These are phyloP conservation scores for Protosalanx chinensis DNA, from an alignment of 2,797 vertebrate species.

Conservation along the genomic window DNA sequence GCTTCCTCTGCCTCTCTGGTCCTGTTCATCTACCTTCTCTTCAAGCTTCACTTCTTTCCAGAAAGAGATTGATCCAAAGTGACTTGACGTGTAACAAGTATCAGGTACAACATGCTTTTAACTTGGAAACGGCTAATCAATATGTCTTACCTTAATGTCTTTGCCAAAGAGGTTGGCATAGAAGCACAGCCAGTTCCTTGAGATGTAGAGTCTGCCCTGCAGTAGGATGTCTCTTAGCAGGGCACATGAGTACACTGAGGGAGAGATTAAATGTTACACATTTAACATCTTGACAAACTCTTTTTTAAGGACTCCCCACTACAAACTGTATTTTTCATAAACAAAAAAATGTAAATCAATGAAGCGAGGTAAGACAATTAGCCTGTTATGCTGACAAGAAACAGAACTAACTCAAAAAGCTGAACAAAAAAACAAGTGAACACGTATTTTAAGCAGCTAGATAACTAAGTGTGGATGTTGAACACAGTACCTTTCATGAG, in stretches of 20 bases:
- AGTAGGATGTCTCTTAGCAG: constrained; percentile 93
- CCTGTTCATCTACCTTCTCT: too few relatives aligned
- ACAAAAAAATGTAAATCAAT: too few relatives aligned
- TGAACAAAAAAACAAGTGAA: too few relatives aligned
- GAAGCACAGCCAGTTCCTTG: constrained; percentile 96
- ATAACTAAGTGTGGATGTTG: constrained; percentile 78
- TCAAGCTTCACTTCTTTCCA: too few relatives aligned
- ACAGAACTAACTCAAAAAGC: not conserved
- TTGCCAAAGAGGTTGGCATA: constrained; percentile 95
- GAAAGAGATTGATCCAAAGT: too few relatives aligned
- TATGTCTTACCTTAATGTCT: constrained; percentile 88
- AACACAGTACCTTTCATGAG: constrained; percentile 89
- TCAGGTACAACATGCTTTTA: too few relatives aligned
- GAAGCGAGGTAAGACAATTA: too few relatives aligned
- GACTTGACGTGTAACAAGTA: too few relatives aligned
- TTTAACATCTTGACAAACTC: not conserved
- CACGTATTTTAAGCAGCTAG: not conserved
- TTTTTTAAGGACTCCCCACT: not conserved
- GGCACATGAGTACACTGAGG: constrained; percentile 90
- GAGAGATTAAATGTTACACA: not conserved
- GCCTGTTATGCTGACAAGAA: not conserved
- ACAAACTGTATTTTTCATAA: not conserved
- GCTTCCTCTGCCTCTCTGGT: constrained; percentile 86
- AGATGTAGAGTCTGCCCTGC: constrained; percentile 95
- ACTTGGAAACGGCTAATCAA: not conserved